Percentiles rank a stretch among this genome's conserved stretches.
Conservation (phyloP, 1,140 invertebrate species). For the Diachasma alloeum region DNA sequence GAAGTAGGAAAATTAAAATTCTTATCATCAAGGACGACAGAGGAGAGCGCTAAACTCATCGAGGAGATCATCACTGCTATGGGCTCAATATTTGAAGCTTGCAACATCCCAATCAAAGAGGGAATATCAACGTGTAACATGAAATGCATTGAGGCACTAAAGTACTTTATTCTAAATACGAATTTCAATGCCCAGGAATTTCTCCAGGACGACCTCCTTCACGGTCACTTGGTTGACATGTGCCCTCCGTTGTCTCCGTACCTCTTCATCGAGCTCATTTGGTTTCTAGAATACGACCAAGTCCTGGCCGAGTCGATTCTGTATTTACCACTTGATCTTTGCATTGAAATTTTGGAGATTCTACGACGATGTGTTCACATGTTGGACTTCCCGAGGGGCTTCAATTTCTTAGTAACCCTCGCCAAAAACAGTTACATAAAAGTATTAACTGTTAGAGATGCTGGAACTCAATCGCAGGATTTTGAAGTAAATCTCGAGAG, state of each 20-base stretch:
- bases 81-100: slow-evolving; percentile 29
- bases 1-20: slow-evolving; percentile 43
- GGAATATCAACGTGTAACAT: slow-evolving; percentile 23
- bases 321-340: slow-evolving; percentile 53
- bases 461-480: slow-evolving; percentile 37
- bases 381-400: slow-evolving; percentile 42
- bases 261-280: slow-evolving; percentile 54
- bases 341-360: slow-evolving; percentile 47
- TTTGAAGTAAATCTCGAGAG: slow-evolving; percentile 31
- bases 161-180: slow-evolving; percentile 54
- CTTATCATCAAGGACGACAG: slow-evolving; percentile 47
- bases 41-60: slow-evolving; percentile 42
- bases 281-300: slow-evolving; percentile 48
- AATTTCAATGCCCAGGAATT: slow-evolving; percentile 48
- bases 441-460: slow-evolving; percentile 33
- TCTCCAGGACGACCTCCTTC: slow-evolving; percentile 44
- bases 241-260: slow-evolving; percentile 56
- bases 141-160: slow-evolving; percentile 40
- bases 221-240: slow-evolving; percentile 51
- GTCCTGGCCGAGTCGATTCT: slow-evolving; percentile 48
- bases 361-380: slow-evolving; percentile 41
- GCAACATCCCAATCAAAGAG: slow-evolving; percentile 24
- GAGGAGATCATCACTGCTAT: slow-evolving; percentile 41
- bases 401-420: slow-evolving; percentile 33
- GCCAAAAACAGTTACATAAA: slow-evolving; percentile 43